Conservation (phyloP, 2,113 vertebrate genomes). For the Xenus cinereus region DNA sequence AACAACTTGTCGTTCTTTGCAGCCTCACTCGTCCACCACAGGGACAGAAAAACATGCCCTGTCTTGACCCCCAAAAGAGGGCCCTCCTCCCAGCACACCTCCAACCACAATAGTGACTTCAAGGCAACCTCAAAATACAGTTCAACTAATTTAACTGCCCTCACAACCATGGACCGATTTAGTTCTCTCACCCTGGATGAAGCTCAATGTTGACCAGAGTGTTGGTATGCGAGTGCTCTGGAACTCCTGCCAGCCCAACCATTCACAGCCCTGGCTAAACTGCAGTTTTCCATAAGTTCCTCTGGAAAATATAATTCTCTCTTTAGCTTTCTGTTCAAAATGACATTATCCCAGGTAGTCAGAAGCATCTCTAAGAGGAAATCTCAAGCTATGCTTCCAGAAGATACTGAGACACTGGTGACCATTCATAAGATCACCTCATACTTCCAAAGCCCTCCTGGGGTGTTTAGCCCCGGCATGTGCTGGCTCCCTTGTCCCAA, state of each 20-base stretch:
- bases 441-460: not conserved
- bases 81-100: not conserved
- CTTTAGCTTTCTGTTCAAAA: not conserved
- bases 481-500: not conserved
- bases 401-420: not conserved
- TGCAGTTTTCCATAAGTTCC: not conserved
- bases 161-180: accelerated
- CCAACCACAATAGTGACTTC: accelerated
- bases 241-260: not conserved
- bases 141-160: not conserved
- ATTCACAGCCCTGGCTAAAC: not conserved
- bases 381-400: not conserved
- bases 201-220: not conserved
- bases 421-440: accelerated
- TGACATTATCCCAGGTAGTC: not conserved
- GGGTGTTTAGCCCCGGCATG: not conserved
- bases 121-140: not conserved
- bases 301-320: not conserved
- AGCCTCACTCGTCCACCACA: not conserved
- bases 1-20: not conserved
- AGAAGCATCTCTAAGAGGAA: not conserved
- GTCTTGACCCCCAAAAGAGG: accelerated
- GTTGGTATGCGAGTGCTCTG: not conserved
- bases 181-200: not conserved
- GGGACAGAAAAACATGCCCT: not conserved